phyloP scores from a whole-genome alignment of 2,888 invertebrate species.

The Eupithecia subumbrata region DNA sequence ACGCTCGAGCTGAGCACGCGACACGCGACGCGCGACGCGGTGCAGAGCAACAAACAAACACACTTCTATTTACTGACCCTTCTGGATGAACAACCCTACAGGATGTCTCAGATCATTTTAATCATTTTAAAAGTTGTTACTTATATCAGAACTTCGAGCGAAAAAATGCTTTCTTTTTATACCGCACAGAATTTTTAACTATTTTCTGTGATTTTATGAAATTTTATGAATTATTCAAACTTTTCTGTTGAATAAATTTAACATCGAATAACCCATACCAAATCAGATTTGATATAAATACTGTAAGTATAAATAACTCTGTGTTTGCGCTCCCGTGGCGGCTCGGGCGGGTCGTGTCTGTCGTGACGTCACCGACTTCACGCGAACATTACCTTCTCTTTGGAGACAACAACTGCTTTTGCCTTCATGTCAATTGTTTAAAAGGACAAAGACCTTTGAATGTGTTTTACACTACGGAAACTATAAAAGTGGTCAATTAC shows the following conservation, averaged over 20 bases:
- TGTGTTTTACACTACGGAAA: not conserved
- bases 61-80: not conserved
- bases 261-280: not conserved
- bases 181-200: too few species aligned
- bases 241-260: not conserved
- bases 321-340: constrained; percentile 1
- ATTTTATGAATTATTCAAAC: too few species aligned
- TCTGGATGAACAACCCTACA: not conserved
- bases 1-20: not conserved
- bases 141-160: too few species aligned
- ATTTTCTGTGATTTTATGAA: too few species aligned
- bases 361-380: not conserved
- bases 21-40: constrained; percentile 1
- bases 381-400: not conserved
- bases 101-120: not conserved
- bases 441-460: not conserved
- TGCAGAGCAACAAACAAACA: not conserved
- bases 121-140: too few species aligned
- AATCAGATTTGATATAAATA: not conserved
- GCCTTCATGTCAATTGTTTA: not conserved
- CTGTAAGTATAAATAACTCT: not conserved
- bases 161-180: too few species aligned
- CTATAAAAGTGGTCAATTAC: not conserved
- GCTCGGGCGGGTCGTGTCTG: not conserved
- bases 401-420: constrained; percentile 1